Evolutionary conservation across 2,888 invertebrate species (phyloP).

Genomic region (Trissolcus japonicus): DNA sequence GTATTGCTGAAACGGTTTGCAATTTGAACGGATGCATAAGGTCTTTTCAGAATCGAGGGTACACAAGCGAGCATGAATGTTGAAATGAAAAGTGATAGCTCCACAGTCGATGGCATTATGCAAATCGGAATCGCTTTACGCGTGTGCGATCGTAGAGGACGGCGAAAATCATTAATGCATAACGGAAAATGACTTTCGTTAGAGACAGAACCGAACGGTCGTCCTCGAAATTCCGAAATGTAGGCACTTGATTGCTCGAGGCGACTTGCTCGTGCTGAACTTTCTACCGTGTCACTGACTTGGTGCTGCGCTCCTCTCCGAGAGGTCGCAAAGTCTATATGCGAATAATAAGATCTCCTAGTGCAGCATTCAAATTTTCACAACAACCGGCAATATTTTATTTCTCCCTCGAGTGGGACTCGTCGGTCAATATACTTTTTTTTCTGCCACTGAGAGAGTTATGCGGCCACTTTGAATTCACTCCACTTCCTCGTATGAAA

Average conservation of each 20-base stretch:
- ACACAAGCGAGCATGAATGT: not conserved
- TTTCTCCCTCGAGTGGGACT: not conserved
- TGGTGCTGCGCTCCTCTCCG: conserved; percentile 58
- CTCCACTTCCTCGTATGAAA: too few relatives aligned
- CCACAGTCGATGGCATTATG: not conserved
- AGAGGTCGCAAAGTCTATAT: conserved; percentile 58
- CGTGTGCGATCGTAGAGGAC: not conserved
- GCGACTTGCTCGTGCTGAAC: conserved; percentile 62
- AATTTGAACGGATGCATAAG: not conserved
- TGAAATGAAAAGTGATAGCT: conserved; percentile 14
- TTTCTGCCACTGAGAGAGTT: too few relatives aligned
- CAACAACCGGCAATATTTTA: not conserved
- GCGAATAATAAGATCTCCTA: conserved; percentile 18
- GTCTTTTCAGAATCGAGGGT: not conserved
- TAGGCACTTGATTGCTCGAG: conserved; percentile 60
- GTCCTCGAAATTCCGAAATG: conserved; percentile 63
- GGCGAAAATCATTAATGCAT: conserved; percentile 1
- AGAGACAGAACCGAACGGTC: conserved; percentile 17
- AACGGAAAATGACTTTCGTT: conserved; percentile 28
- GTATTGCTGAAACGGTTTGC: too few relatives aligned
- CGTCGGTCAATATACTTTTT: too few relatives aligned
- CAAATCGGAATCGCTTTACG: conserved; percentile 10
- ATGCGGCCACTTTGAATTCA: too few relatives aligned
- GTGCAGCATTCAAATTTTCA: conserved; percentile 43
- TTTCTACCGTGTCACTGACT: conserved; percentile 72